Evolutionary conservation across 2,888 invertebrate genomes (phyloP).

Genomic region (Noctua janthina): DNA sequence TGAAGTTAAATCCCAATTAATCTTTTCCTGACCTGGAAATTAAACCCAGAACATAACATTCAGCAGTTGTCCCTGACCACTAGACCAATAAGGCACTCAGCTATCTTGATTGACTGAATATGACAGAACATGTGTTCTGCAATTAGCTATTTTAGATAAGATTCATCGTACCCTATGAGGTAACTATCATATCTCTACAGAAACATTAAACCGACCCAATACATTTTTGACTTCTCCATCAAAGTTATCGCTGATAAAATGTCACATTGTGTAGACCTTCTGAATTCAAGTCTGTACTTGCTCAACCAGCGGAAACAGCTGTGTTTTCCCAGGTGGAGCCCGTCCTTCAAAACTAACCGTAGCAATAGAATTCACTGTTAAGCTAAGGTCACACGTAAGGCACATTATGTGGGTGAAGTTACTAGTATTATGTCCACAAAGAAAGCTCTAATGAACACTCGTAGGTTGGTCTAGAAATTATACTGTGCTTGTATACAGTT

Average conservation of each 20-base stretch:
- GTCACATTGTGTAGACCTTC: background rate
- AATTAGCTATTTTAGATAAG: no score
- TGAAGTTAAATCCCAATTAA: background rate
- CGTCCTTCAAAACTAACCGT: background rate
- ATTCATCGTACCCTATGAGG: no score
- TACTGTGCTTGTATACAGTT: background rate
- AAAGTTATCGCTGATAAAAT: background rate
- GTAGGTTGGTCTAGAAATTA: background rate
- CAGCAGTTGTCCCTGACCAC: background rate
- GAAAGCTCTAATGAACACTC: background rate
- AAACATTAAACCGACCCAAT: background rate
- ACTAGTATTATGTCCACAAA: constrained; percentile 4
- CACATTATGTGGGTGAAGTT: constrained; percentile 4
- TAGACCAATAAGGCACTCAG: background rate
- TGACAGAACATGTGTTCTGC: background rate
- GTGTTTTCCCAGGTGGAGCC: constrained; percentile 13
- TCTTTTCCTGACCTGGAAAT: background rate
- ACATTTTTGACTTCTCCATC: background rate
- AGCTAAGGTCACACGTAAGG: constrained; percentile 6
- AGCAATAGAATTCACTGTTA: background rate
- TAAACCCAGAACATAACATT: background rate
- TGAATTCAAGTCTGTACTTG: constrained; percentile 6
- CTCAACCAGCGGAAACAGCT: constrained; percentile 19
- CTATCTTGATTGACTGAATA: background rate
- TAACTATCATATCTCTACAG: no score